phyloP scores from a whole-genome alignment of 2,797 vertebrate genomes.

The Galaxias olidus region DNA sequence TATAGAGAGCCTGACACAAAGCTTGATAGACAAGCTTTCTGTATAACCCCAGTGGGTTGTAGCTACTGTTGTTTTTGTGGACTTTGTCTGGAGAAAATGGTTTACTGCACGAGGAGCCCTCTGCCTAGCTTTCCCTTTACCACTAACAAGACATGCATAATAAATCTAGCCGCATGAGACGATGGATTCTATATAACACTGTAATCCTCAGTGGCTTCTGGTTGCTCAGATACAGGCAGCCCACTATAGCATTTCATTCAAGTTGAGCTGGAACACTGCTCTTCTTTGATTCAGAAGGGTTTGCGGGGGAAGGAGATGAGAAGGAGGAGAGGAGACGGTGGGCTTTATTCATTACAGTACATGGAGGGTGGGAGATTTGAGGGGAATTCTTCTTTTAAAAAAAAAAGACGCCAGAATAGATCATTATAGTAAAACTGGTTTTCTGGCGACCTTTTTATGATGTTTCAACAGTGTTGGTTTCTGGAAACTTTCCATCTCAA shows the following conservation, averaged over 20 bases:
- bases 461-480: constrained; percentile 68
- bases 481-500: constrained; percentile 68
- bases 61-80: neutral
- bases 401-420: constrained; percentile 42
- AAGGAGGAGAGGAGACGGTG: constrained; percentile 38
- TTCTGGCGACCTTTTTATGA: constrained; percentile 59
- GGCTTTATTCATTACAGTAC: constrained; percentile 43
- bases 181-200: constrained; percentile 47
- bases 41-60: too few species aligned
- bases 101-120: neutral
- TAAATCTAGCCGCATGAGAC: constrained; percentile 49
- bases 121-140: neutral
- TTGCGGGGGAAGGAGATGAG: constrained; percentile 53
- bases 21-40: too few species aligned
- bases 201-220: constrained; percentile 50
- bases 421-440: constrained; percentile 61
- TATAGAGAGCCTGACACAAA: too few species aligned
- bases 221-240: constrained; percentile 64
- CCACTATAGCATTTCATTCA: constrained; percentile 62
- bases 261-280: constrained; percentile 64
- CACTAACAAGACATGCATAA: constrained; percentile 16
- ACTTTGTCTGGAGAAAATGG: constrained; percentile 8
- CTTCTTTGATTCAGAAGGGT: constrained; percentile 62
- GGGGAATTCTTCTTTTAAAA: constrained; percentile 46
- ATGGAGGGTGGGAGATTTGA: constrained; percentile 46